Percentiles rank a stretch among this genome's conserved stretches.
Conservation (phyloP, 2,113 vertebrate species). For the Atrichornis clamosus region DNA sequence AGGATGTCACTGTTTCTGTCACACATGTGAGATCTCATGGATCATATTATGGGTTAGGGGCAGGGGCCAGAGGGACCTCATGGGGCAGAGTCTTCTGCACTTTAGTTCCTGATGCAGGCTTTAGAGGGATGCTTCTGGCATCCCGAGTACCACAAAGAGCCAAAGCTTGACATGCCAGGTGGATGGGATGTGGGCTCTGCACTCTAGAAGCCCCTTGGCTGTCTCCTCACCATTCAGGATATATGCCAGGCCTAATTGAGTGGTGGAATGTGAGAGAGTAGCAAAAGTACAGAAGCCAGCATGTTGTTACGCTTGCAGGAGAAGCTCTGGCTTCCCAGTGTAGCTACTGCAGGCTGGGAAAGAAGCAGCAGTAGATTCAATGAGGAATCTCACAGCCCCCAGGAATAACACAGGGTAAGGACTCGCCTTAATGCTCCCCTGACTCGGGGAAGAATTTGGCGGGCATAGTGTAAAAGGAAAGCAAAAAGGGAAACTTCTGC, state of each 20-base stretch:
- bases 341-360: neutral
- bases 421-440: neutral
- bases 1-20: neutral
- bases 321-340: neutral
- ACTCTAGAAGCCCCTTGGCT: neutral
- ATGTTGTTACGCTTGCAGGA: neutral
- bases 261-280: neutral
- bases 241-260: neutral
- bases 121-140: neutral
- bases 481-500: neutral
- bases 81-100: neutral
- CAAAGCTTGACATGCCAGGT: neutral
- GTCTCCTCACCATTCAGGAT: neutral
- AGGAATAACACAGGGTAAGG: neutral
- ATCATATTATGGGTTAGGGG: neutral
- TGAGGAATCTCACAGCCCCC: neutral
- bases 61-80: rapidly evolving
- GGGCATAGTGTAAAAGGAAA: neutral
- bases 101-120: neutral
- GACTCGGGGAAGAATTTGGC: neutral
- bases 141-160: neutral
- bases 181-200: neutral
- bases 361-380: neutral
- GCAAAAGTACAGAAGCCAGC: neutral
- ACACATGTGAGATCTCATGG: neutral